Percentiles rank a stretch among this genome's conserved stretches.
Conservation (phyloP, 2,797 vertebrate species). For the Dipus sagitta region DNA sequence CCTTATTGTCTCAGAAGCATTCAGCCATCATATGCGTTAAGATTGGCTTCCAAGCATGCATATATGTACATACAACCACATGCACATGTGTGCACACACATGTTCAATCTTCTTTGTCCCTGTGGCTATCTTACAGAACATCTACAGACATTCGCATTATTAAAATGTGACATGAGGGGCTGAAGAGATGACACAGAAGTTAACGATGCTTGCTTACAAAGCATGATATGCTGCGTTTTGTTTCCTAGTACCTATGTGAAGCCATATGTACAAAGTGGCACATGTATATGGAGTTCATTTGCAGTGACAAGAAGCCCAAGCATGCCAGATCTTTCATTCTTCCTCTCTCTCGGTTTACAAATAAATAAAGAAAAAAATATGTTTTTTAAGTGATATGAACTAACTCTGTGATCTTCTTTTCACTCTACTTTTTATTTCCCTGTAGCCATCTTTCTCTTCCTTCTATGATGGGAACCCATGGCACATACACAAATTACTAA, state of each 20-base stretch:
- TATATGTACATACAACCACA: neutral
- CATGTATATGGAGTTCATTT: too few relatives aligned
- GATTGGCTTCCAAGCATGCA: neutral
- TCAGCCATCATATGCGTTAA: neutral
- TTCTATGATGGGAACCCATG: neutral
- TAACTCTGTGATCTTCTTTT: neutral
- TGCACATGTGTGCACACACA: rapidly evolving
- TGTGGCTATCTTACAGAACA: neutral
- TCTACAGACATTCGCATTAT: neutral
- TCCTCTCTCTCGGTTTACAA: too few relatives aligned
- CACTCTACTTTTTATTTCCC: neutral
- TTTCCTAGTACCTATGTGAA: too few relatives aligned
- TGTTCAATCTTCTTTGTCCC: neutral
- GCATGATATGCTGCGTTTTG: too few relatives aligned
- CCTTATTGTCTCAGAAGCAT: neutral
- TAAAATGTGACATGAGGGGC: neutral
- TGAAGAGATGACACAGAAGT: too few relatives aligned
- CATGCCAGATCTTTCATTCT: too few relatives aligned
- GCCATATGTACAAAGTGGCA: too few relatives aligned
- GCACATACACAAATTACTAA: neutral
- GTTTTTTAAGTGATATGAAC: neutral
- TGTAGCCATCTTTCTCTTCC: neutral
- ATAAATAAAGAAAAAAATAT: too few relatives aligned
- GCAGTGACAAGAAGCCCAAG: too few relatives aligned
- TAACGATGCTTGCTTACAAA: too few relatives aligned